Evolutionary conservation across 2,888 invertebrate genomes (phyloP).

Genomic region (Halictus quadricinctus): DNA sequence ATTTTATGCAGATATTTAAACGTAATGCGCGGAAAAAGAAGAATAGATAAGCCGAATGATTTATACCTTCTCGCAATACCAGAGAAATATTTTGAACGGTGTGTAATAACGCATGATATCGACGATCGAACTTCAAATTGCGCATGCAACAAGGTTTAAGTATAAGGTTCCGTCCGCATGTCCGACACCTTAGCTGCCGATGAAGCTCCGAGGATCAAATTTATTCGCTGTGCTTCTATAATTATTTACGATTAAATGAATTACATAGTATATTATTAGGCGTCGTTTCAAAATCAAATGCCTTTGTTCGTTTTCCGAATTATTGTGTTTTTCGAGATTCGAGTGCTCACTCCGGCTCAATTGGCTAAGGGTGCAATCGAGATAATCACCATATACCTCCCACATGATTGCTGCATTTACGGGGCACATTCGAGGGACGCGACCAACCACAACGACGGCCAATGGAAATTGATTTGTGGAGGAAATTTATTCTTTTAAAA

Average conservation of each 20-base stretch:
- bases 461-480: constrained; percentile 40
- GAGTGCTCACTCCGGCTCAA: constrained; percentile 23
- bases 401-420: constrained; percentile 46
- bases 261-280: constrained; percentile 59
- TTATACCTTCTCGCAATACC: constrained; percentile 25
- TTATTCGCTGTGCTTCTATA: constrained; percentile 53
- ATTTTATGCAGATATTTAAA: constrained; percentile 20
- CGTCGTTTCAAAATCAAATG: constrained; percentile 39
- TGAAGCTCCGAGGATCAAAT: constrained; percentile 31
- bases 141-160: constrained; percentile 48
- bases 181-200: constrained; percentile 55
- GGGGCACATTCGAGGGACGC: neutral
- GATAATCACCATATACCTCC: constrained; percentile 53
- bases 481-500: constrained; percentile 20
- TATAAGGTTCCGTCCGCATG: constrained; percentile 29
- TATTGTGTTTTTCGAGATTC: constrained; percentile 43
- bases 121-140: constrained; percentile 53
- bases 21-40: neutral
- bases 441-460: constrained; percentile 6
- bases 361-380: constrained; percentile 39
- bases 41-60: constrained; percentile 1
- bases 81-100: constrained; percentile 44
- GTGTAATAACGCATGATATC: constrained; percentile 46
- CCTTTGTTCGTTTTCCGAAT: constrained; percentile 56
- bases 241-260: constrained; percentile 67